phyloP scores from a whole-genome alignment of 2,888 invertebrate species.

The Tachystola acroxantha region DNA sequence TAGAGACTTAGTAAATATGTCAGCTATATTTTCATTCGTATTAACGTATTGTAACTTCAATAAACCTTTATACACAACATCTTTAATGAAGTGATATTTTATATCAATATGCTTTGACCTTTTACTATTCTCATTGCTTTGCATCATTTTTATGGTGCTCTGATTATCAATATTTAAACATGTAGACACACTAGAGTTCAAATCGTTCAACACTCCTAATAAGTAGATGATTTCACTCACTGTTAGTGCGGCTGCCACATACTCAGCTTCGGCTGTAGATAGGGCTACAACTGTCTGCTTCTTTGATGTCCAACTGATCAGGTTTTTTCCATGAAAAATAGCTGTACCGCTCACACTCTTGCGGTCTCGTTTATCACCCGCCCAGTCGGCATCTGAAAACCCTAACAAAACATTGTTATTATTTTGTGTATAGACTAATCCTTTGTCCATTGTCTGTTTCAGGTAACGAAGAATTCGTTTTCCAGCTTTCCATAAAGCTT shows the following conservation, averaged over 20 bases:
- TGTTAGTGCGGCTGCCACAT: slow-evolving; percentile 4
- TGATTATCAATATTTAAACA: slow-evolving; percentile 2
- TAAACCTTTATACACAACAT: slow-evolving; percentile 2
- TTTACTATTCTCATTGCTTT: slow-evolving; percentile 6
- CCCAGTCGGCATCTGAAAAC: slow-evolving; percentile 6
- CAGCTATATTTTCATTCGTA: slow-evolving; percentile 4
- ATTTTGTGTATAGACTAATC: slow-evolving; percentile 1
- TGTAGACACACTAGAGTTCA: neutral
- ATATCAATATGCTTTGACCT: slow-evolving; percentile 9
- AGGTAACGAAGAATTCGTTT: slow-evolving; percentile 7
- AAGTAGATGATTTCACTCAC: slow-evolving; percentile 2
- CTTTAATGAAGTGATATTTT: slow-evolving; percentile 4
- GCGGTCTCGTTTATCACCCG: slow-evolving; percentile 2
- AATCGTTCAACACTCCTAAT: neutral
- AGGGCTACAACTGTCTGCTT: slow-evolving; percentile 4
- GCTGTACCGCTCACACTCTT: slow-evolving; percentile 6
- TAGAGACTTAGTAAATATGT: slow-evolving; percentile 2
- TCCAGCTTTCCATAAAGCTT: slow-evolving; percentile 4
- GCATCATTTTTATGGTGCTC: slow-evolving; percentile 8
- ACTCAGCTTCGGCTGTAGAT: slow-evolving; percentile 5
- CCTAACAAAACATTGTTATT: neutral
- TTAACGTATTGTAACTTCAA: slow-evolving; percentile 4
- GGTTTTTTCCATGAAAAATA: neutral
- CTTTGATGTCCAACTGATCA: neutral
- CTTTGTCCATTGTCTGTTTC: slow-evolving; percentile 5